Evolutionary conservation across 2,888 invertebrate species (phyloP).

Genomic region (Agrotis clavis): DNA sequence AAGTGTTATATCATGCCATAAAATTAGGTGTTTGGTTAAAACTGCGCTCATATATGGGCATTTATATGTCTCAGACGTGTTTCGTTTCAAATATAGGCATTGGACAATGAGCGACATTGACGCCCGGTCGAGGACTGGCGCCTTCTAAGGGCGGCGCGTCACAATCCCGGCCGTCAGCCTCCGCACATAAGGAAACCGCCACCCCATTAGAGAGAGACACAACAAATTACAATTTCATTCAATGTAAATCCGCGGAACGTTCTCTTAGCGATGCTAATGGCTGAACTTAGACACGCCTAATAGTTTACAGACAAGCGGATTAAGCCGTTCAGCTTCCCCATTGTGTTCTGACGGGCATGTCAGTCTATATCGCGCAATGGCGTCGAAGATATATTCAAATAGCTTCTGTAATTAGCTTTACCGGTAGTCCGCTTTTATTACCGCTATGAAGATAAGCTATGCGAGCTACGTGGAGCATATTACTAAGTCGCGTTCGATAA

Average conservation of each 20-base stretch:
- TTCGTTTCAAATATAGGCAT: slow-evolving; percentile 76
- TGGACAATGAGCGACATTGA: slow-evolving; percentile 82
- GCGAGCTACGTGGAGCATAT: slow-evolving; percentile 47
- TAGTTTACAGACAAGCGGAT: slow-evolving; percentile 82
- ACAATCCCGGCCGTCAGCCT: slow-evolving; percentile 68
- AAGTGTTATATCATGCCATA: slow-evolving; percentile 31
- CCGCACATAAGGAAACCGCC: slow-evolving; percentile 78
- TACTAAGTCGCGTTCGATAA: slow-evolving; percentile 54
- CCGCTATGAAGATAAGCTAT: slow-evolving; percentile 61
- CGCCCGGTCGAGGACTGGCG: slow-evolving; percentile 72
- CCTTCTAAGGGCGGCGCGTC: slow-evolving; percentile 77
- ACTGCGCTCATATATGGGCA: slow-evolving; percentile 53
- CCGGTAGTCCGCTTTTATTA: slow-evolving; percentile 65
- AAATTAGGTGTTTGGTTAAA: slow-evolving; percentile 48
- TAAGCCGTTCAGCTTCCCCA: slow-evolving; percentile 80
- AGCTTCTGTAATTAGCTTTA: slow-evolving; percentile 74
- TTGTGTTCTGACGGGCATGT: slow-evolving; percentile 77
- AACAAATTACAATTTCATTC: slow-evolving; percentile 89
- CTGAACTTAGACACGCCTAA: slow-evolving; percentile 84
- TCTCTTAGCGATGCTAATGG: slow-evolving; percentile 80
- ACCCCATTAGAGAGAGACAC: slow-evolving; percentile 74
- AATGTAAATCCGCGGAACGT: slow-evolving; percentile 85
- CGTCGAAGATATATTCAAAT: slow-evolving; percentile 72
- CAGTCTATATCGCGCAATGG: slow-evolving; percentile 74
- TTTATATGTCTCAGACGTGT: slow-evolving; percentile 67